A percentile compares a stretch with the other conserved stretches of the same genome.
Conservation (phyloP, 30 jellyfish, hydroid and myxozoan genomes). For the Sanderia malayensis region DNA sequence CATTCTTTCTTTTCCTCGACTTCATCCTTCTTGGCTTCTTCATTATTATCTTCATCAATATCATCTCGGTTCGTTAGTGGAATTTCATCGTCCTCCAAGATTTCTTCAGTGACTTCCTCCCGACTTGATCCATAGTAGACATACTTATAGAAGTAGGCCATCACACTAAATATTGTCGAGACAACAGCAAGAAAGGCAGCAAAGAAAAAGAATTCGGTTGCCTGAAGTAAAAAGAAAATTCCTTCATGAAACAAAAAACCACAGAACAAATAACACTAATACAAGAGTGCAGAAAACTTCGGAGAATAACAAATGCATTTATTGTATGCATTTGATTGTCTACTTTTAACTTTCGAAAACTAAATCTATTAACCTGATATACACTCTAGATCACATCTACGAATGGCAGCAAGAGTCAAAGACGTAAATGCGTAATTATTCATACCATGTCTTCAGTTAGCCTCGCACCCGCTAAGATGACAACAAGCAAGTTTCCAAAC, state of each 20-base stretch:
- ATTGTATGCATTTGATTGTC: no score
- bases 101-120: slow-evolving; percentile 26
- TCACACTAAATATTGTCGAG: slow-evolving; percentile 77
- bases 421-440: no score
- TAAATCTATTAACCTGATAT: no score
- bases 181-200: slow-evolving; percentile 92
- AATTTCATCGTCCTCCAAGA: slow-evolving; percentile 16
- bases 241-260: no score
- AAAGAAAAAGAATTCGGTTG: slow-evolving; percentile 93
- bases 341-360: no score
- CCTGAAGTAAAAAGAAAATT: slow-evolving; percentile 49
- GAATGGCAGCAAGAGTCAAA: no score
- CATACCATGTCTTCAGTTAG: slow-evolving; percentile 98
- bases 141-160: slow-evolving; percentile 93
- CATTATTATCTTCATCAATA: slow-evolving; percentile 14
- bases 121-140: slow-evolving; percentile 95
- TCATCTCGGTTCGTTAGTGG: slow-evolving; percentile 10
- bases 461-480: slow-evolving; percentile 88
- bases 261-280: no score
- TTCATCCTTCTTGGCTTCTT: slow-evolving; percentile 12
- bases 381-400: no score
- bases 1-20: slow-evolving; percentile 4
- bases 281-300: no score
- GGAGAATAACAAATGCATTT: no score
- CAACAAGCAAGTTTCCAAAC: slow-evolving; percentile 96